Conservation (phyloP, 2,888 invertebrate genomes). For the Volucella inanis region DNA sequence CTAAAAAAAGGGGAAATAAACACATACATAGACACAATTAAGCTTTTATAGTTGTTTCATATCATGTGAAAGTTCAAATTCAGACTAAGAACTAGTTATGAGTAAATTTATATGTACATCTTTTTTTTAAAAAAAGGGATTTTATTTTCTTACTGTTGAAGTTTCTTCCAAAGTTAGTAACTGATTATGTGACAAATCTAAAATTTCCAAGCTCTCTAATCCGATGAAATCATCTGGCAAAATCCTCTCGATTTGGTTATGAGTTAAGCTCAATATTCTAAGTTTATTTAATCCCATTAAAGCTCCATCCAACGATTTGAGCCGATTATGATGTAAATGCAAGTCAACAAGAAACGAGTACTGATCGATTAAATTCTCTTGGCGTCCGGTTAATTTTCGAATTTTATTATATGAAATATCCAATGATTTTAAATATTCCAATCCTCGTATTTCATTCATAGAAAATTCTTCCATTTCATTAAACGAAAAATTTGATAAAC, state of each 20-base stretch:
- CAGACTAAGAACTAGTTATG: no score
- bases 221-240: constrained; percentile 91
- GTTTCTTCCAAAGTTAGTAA: constrained; percentile 91
- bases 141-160: constrained; percentile 87
- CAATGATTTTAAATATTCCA: constrained; percentile 88
- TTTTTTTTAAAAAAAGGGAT: background rate
- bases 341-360: constrained; percentile 89
- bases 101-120: no score
- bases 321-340: constrained; percentile 89
- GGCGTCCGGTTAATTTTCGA: constrained; percentile 86
- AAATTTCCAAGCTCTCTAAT: constrained; percentile 88
- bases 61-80: no score
- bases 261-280: constrained; percentile 88
- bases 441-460: constrained; percentile 90
- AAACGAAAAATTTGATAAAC: constrained; percentile 89
- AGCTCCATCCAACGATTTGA: constrained; percentile 89
- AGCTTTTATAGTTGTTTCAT: no score
- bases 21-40: no score
- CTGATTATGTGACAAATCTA: constrained; percentile 91
- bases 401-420: constrained; percentile 92
- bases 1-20: constrained; percentile 83
- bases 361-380: constrained; percentile 90
- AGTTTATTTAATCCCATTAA: constrained; percentile 90
- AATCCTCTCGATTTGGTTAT: constrained; percentile 89
- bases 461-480: constrained; percentile 91